Percentiles rank a stretch among this genome's conserved stretches.
phyloP scores from a whole-genome alignment of 2,888 invertebrate genomes.

The Meteorus cinctellus region DNA sequence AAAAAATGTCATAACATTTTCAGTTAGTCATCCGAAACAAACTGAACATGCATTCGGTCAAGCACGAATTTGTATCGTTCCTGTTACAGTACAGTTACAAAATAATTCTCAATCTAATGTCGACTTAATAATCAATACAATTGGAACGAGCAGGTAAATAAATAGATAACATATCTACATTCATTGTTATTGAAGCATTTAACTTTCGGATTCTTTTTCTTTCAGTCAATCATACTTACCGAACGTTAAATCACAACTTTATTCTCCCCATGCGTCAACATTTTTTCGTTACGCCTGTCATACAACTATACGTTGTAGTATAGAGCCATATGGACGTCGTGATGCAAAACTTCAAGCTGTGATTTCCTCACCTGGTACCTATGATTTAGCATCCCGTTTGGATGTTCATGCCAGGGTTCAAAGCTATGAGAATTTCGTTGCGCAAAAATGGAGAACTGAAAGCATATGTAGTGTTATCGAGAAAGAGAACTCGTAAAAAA shows the following conservation, averaged over 20 bases:
- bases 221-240: conserved; percentile 68
- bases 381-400: conserved; percentile 80
- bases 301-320: conserved; percentile 70
- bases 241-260: conserved; percentile 69
- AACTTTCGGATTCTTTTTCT: conserved; percentile 46
- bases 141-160: conserved; percentile 77
- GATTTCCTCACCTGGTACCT: conserved; percentile 80
- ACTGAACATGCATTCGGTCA: conserved; percentile 79
- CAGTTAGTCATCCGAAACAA: conserved; percentile 60
- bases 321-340: conserved; percentile 75
- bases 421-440: conserved; percentile 62
- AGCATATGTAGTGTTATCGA: conserved; percentile 68
- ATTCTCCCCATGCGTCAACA: conserved; percentile 71
- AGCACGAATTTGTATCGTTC: conserved; percentile 79
- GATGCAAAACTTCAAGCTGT: conserved; percentile 78
- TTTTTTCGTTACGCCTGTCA: conserved; percentile 73
- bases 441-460: conserved; percentile 69
- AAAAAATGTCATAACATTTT: conserved; percentile 64
- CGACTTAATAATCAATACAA: conserved; percentile 78
- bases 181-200: background rate
- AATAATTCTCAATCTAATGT: conserved; percentile 79
- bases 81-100: conserved; percentile 80
- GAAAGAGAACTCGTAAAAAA: conserved; percentile 47
- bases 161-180: background rate
- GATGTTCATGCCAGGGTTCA: conserved; percentile 72